phyloP scores from a whole-genome alignment of 2,113 vertebrate species.

The Platycercus adscitus region DNA sequence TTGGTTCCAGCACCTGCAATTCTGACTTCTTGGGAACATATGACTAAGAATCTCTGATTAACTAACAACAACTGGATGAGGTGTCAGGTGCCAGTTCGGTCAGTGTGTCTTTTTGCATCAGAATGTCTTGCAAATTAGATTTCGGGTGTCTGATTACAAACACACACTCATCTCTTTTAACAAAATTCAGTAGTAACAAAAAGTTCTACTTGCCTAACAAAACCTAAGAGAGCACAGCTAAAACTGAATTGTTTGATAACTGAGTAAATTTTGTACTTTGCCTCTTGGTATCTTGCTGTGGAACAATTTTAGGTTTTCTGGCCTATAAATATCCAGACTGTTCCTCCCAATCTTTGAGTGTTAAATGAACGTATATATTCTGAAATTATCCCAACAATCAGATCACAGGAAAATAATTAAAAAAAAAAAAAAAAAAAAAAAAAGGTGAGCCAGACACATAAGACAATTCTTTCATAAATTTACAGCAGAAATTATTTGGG shows the following conservation, averaged over 20 bases:
- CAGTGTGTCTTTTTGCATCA: background rate
- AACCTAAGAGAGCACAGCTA: background rate
- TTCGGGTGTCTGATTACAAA: background rate
- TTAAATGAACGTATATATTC: background rate
- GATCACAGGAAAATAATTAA: background rate
- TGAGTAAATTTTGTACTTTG: background rate
- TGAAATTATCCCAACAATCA: background rate
- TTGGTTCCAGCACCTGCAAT: background rate
- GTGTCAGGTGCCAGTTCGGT: background rate
- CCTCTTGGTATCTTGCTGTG: background rate
- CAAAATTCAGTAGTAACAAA: background rate
- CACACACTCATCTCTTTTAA: background rate
- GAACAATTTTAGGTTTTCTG: background rate
- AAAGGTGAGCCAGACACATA: background rate
- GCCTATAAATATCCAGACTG: background rate
- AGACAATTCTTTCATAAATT: background rate
- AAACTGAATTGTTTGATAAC: background rate
- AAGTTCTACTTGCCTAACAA: background rate
- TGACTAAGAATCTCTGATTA: background rate
- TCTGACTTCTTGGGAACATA: background rate
- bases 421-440: background rate
- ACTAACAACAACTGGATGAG: background rate
- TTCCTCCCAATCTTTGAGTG: background rate
- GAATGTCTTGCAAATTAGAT: background rate
- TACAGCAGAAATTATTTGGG: background rate